Percentiles rank a stretch among this genome's conserved stretches.
phyloP scores from a whole-genome alignment of 2,113 vertebrate genomes.

The Xiphophorus hellerii region DNA sequence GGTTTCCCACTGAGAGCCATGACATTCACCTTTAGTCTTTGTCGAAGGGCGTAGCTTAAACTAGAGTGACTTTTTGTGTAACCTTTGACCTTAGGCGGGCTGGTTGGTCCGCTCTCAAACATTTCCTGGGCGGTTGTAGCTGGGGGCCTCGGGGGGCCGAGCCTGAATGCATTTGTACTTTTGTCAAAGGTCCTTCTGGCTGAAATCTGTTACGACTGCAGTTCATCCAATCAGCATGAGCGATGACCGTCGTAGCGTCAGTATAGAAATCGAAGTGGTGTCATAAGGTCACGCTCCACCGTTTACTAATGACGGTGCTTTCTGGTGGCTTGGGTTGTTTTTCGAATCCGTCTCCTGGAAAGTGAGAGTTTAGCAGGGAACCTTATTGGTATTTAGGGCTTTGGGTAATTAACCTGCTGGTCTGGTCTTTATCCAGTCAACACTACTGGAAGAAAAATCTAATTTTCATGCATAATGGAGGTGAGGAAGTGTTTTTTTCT shows the following conservation, averaged over 20 bases:
- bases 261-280: conserved; percentile 41
- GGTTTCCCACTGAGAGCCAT: conserved; percentile 47
- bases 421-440: neutral
- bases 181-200: conserved; percentile 35
- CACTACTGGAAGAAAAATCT: neutral
- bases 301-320: conserved; percentile 27
- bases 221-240: conserved; percentile 59
- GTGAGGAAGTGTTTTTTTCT: neutral
- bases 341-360: conserved; percentile 44
- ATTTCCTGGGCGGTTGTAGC: conserved; percentile 44
- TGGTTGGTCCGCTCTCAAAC: conserved; percentile 45
- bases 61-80: conserved; percentile 52
- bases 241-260: conserved; percentile 28
- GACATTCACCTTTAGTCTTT: conserved; percentile 34
- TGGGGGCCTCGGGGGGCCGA: conserved; percentile 17
- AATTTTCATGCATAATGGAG: neutral
- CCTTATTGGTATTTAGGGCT: conserved; percentile 10
- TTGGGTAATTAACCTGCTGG: neutral
- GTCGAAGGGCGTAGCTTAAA: conserved; percentile 56
- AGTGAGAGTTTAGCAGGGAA: conserved; percentile 24
- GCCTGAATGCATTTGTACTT: conserved; percentile 46
- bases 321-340: conserved; percentile 13
- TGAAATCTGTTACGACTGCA: conserved; percentile 46
- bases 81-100: conserved; percentile 62
- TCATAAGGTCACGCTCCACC: conserved; percentile 34